phyloP scores from a whole-genome alignment of 2,797 vertebrate genomes.

The Lacerta agilis region DNA sequence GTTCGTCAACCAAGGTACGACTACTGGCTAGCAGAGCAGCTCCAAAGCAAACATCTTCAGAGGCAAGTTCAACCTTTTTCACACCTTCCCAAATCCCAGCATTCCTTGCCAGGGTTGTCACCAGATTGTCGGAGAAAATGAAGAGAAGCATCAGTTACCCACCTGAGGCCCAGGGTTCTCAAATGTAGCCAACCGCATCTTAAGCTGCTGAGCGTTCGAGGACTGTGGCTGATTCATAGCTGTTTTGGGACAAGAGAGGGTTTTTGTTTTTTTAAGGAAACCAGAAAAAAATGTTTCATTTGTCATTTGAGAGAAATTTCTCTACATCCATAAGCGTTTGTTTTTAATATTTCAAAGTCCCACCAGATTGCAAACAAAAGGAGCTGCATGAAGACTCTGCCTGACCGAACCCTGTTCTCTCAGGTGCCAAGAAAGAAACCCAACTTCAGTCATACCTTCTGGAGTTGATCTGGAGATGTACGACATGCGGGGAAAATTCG shows the following conservation, averaged over 20 bases:
- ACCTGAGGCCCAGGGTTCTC: conserved; percentile 4
- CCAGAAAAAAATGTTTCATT: background rate
- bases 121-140: background rate
- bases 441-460: background rate
- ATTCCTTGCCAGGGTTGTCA: background rate
- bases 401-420: background rate
- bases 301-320: background rate
- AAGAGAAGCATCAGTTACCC: background rate
- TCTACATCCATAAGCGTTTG: background rate
- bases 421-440: background rate
- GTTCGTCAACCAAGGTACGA: no score
- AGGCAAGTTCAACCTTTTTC: background rate
- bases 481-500: background rate
- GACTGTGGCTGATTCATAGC: background rate
- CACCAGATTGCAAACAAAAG: background rate
- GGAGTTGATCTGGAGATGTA: background rate
- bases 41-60: background rate
- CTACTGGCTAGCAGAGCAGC: background rate
- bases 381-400: no score
- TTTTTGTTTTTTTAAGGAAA: no score
- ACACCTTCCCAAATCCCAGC: no score
- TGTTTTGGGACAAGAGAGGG: background rate
- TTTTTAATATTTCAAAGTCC: background rate
- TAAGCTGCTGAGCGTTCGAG: background rate
- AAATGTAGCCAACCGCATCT: background rate